Base-by-base conservation (phyloP, 1,140 invertebrate species). In the Argopecten irradians region DNA sequence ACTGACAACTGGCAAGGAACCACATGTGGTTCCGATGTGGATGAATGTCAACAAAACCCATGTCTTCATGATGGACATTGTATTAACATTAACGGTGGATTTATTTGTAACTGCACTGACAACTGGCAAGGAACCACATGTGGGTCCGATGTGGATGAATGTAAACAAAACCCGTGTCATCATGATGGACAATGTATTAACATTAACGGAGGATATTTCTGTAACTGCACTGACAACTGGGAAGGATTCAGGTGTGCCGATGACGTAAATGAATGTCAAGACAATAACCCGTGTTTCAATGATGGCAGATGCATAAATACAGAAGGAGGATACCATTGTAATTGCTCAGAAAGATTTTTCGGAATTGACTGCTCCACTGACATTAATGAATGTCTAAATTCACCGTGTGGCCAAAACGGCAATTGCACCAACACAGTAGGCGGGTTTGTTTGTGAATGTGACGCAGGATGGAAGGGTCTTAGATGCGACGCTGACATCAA, bases 21-120 rank as follows among this genome's bases (percentile, higher is more conserved):
- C 33, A 84, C 36, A 39, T 43, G 36, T 43, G 34, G 9, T 88
- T 8, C 33, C 9, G 87, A 39, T 28, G 34, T 33, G 34, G 34
- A 34, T 83, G 82, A 83, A 33, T 83, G 32, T 28, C 34, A 83
- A 83, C 82, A 83, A 94, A 97, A 98, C 94, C 98, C 98, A 0
- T 99, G 99, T 95, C 11, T 33, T 35, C 36, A 36, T 16, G 28
- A 14, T 33, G 34, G 36, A 34, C 28, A 36, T 1, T 87, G 34
- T 13, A 28, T 14, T 33, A 87, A 87, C 33, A 36, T 22, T 83
- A 22, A 19, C n/a, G 46, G 28, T 43, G 35, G 16, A n/a, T 34
- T 39, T 32, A 34, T 82, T 22, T 39, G 46, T 36, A 11, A 83
- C 33, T 83, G 86, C 9, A 28, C 28, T 83, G 28, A 7, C 28